Percentiles rank a stretch among this genome's conserved stretches.
These are phyloP conservation scores for Meiosimyza decipiens DNA, from an alignment of 2,888 invertebrate genomes.

Conservation along the genomic window DNA sequence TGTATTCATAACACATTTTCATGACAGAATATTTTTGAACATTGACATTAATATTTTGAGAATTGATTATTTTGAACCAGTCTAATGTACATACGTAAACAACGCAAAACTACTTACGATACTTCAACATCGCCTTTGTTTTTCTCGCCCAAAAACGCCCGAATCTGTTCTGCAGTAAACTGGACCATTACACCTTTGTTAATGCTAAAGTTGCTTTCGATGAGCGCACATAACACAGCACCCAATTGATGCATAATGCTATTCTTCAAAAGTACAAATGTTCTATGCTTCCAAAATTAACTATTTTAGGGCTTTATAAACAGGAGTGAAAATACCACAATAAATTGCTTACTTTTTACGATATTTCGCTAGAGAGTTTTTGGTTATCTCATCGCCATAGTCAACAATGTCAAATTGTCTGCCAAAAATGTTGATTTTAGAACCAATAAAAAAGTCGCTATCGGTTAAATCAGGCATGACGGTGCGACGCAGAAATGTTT, in stretches of 20 bases:
- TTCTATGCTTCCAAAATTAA: constrained; percentile 67
- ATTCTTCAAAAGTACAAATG: constrained; percentile 84
- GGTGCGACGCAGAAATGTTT: constrained; percentile 74
- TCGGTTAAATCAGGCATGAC: constrained; percentile 74
- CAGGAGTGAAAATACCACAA: neutral
- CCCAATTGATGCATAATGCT: constrained; percentile 77
- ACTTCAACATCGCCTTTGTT: constrained; percentile 72
- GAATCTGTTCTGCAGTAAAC: constrained; percentile 74
- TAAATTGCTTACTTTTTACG: constrained; percentile 72
- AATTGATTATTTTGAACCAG: no score
- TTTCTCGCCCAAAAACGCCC: constrained; percentile 71
- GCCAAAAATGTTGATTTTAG: constrained; percentile 78
- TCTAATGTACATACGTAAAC: no score
- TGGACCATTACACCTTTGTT: constrained; percentile 79
- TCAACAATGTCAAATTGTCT: constrained; percentile 78
- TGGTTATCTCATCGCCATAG: constrained; percentile 78
- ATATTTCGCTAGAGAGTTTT: constrained; percentile 68
- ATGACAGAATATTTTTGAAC: no score
- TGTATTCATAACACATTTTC: no score
- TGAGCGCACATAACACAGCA: constrained; percentile 77
- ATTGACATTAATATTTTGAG: no score
- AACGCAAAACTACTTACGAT: constrained; percentile 69
- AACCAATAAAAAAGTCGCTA: constrained; percentile 80
- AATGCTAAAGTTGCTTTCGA: constrained; percentile 72
- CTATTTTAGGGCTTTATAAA: neutral